Base-by-base conservation (phyloP, 2,113 vertebrate genomes). In the Pelvicachromis taeniatus region DNA sequence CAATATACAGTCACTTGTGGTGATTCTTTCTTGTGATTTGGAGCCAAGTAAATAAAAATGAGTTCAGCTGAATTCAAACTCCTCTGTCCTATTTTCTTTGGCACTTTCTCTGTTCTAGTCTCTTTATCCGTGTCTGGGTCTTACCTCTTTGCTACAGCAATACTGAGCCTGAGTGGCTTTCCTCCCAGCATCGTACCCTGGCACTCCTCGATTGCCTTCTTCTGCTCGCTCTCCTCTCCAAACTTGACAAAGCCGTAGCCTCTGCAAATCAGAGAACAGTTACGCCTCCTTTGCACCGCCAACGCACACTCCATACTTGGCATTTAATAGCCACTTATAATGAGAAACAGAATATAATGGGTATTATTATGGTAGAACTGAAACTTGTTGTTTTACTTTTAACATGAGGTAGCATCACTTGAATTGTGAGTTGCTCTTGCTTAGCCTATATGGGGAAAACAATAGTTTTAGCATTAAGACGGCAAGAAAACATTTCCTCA, bases 211-310 rank as follows among this genome's bases (percentile, higher is more conserved):
- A 98, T 96, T 10, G 97, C 97, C 93, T 97, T 97, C 96, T 97
- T 98, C 95, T 98, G 97, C 94, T 98, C 97, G n/a, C 91, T 95
- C 95, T 98, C 97, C 59, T 98, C 97, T 61, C 95, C 96, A 88
- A 98, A 98, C 96, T 97, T 97, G 89, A 98, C 97, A 77, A 97
- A 98, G 70, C 97, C 97, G 85, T 97, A 98, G 75, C 97, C 97
- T 96, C 97, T 98, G 94, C 77, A 91, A 82, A 78, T 83, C 84
- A 95, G 79, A 95, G 14, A 82, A 94, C 59, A 95, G 91, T 95
- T 92, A 92, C 23, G 16, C 17, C n/a, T 38, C 77, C 84, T 10
- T 52, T 82, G 56, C 29, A 75, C 65, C 78, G 31, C 45, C 80
- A 4, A 42, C 53, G 77, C 31, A 61, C 52, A 26, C 85, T 88